Evolutionary conservation across 92 coral and sea anemone species (phyloP), one percentile per base, ranked within the genome.

Genomic region (Plumapathes pennacea): DNA sequence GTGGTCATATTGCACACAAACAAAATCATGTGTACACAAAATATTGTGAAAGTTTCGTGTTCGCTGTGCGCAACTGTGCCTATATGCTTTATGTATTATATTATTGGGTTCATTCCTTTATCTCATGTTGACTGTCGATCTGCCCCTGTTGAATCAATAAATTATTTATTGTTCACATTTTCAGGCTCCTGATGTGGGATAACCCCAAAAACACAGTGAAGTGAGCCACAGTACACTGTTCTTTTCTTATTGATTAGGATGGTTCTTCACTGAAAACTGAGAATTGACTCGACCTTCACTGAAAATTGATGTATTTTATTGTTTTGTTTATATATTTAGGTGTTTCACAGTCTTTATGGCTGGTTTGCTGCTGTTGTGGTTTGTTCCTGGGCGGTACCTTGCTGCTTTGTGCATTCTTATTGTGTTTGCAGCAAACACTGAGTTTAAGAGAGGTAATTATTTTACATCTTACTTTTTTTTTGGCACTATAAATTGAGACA

Each of bases 131-230:
- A n/a, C n/a, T n/a, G n/a, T n/a, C n/a, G n/a, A n/a, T n/a, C n/a
- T n/a, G n/a, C n/a, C n/a, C n/a, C n/a, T n/a, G 11, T 22, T 50
- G 57, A 14, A 6, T 25, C 9, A 4, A 10, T 50, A 24, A 18
- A 20, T 50, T 12, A 10, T 20, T 20, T 5, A 6, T 9, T 50
- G 28, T 14, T 56, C 38, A 4, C 8, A 8, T 11, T 2, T 39
- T 40, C 64, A 80, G 86, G 32, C 57, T 80, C 36, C 33, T 52
- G 41, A 80, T 63, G 57, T 80, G 86, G 86, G 86, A 80, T 47
- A 64, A 80, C 23, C 31, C 39, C 9, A 30, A 51, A 32, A 24
- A 39, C 22, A 69, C 85, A 37, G 37, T 58, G 27, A 48, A 33
- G 85, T 78, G 23, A 54, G 85, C 39, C 18, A 53, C 21, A 5